Evolutionary conservation across 2,113 vertebrate species (phyloP).

Genomic region (Perccottus glenii): DNA sequence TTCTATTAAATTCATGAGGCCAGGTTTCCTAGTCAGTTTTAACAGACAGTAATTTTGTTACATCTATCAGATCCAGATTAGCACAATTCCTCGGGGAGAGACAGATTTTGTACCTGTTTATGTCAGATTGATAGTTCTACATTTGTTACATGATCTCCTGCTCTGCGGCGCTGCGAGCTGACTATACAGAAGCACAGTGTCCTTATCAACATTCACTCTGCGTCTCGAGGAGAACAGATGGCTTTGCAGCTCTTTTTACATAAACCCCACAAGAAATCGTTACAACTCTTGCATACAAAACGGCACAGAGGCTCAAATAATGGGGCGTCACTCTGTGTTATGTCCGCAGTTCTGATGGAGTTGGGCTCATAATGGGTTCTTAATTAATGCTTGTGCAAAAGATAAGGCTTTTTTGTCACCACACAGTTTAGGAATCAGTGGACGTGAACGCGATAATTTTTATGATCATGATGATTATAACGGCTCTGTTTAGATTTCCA

Average conservation of each 20-base stretch:
- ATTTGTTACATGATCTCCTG: constrained; percentile 24
- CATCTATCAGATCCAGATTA: constrained; percentile 6
- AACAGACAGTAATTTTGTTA: not conserved
- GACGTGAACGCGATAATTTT: constrained; percentile 37
- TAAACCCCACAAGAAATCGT: constrained; percentile 53
- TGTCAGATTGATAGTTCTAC: constrained; percentile 44
- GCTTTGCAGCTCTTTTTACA: constrained; percentile 43
- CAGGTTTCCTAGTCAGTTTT: not conserved
- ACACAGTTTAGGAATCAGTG: constrained; percentile 22
- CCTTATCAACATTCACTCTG: constrained; percentile 62
- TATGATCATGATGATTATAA: constrained; percentile 52
- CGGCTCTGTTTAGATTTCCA: constrained; percentile 43
- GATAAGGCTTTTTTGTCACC: constrained; percentile 43
- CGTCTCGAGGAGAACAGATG: constrained; percentile 62
- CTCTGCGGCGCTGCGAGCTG: constrained; percentile 27
- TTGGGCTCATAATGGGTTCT: constrained; percentile 65
- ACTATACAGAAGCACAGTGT: constrained; percentile 28
- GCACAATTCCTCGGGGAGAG: not conserved
- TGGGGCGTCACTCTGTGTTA: constrained; percentile 63
- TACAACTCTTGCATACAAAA: constrained; percentile 45
- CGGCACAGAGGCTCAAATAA: constrained; percentile 39
- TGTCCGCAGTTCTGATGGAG: constrained; percentile 69
- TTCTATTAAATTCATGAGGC: not conserved
- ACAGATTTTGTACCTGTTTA: constrained; percentile 31
- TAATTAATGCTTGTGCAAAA: constrained; percentile 71